phyloP scores from a whole-genome alignment of 2,113 vertebrate species.

The Cyprinodon brontotheroides region DNA sequence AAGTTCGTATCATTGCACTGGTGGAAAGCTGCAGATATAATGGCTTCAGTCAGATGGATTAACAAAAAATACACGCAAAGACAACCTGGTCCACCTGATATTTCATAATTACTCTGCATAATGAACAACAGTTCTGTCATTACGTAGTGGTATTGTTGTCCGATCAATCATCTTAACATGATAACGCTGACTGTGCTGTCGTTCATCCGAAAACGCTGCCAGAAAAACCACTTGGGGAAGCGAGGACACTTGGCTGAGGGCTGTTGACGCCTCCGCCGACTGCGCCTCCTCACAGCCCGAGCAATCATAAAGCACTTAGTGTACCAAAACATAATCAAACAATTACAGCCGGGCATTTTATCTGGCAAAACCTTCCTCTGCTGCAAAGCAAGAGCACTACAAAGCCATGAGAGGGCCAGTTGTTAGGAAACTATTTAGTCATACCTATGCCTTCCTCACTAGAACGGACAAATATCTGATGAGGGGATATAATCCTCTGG shows the following conservation, averaged over 20 bases:
- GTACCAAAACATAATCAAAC: slow-evolving; percentile 50
- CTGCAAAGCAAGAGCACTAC: slow-evolving; percentile 13
- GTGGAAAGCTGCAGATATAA: slow-evolving; percentile 1
- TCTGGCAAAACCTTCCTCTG: slow-evolving; percentile 18
- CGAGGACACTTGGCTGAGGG: slow-evolving; percentile 61
- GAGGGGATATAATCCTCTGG: not conserved
- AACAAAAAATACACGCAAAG: not conserved
- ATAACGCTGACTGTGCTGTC: slow-evolving; percentile 33
- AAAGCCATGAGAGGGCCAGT: slow-evolving; percentile 9
- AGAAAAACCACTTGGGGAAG: slow-evolving; percentile 48
- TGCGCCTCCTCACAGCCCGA: slow-evolving; percentile 53
- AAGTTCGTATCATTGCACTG: not conserved
- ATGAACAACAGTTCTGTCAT: slow-evolving; percentile 20
- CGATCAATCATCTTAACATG: slow-evolving; percentile 8
- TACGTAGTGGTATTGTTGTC: slow-evolving; percentile 25
- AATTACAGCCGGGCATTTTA: slow-evolving; percentile 3
- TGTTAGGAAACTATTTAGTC: slow-evolving; percentile 21
- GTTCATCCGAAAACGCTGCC: slow-evolving; percentile 36
- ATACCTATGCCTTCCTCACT: slow-evolving; percentile 2
- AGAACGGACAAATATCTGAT: not conserved
- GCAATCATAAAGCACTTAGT: slow-evolving; percentile 63
- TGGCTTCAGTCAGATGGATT: not conserved
- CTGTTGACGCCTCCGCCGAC: slow-evolving; percentile 57
- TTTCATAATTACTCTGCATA: not conserved
- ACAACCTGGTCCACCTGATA: slow-evolving; percentile 19